Evolutionary conservation across 2,797 vertebrate genomes (phyloP), one percentile per base, ranked within the genome.

Genomic region (Simalia tracyae): DNA sequence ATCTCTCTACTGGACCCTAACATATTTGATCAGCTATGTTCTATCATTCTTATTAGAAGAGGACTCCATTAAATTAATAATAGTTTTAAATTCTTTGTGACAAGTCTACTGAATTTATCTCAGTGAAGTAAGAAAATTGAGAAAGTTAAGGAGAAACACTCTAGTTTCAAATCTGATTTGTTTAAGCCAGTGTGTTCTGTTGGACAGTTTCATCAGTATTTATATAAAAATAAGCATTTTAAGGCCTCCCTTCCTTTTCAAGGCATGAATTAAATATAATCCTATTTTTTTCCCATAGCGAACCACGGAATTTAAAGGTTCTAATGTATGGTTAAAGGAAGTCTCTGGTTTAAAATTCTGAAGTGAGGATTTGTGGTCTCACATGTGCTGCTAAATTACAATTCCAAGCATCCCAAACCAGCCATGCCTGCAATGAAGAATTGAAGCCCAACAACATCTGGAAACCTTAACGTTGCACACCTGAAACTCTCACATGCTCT

Each of bases 41-140:
- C 84, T 95, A 87, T 94, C 93, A 93, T 87, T 95, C 59, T 60
- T 94, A 92, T 92, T 88, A 94, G 66, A 93, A 93, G 89, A 95
- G 87, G 89, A 86, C 86, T 95, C 93, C 93, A 96, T 96, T 96
- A 93, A 94, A 95, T 96, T 93, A 96, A 19, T 81, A 50, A 81
- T 89, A 94, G 94, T 95, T 96, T 97, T 90, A 93, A 95, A 89
- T 92, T 76, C 84, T 92, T 94, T 93, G 91, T 95, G 92, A 93
- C 91, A 93, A 91, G 93, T 94, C 92, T 93, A 66, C 91, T 91
- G 88, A 86, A 94, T 66, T 36, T 42, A 86, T 95, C 85, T 94
- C 93, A 92, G 95, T 95, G 95, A 88, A 94, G 94, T 88, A 95
- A 92, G 94, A 92, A 92, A 24, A 36, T 15, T 92, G 92, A 89